Conservation (phyloP, 2,113 vertebrate species). For the Pomatorhinus ruficollis region DNA sequence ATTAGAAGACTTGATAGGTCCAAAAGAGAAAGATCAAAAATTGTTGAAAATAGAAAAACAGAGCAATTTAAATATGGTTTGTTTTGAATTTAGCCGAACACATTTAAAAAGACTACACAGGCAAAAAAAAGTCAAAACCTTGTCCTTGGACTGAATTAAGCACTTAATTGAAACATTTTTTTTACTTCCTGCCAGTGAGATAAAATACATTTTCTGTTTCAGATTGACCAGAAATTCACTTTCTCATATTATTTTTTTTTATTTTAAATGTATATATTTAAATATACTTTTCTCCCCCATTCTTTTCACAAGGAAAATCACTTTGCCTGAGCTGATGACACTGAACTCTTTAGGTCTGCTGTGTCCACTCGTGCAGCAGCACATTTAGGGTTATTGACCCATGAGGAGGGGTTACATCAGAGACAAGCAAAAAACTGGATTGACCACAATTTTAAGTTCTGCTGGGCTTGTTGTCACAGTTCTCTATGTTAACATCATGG, state of each 20-base stretch:
- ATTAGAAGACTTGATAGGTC: background rate
- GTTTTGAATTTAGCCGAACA: background rate
- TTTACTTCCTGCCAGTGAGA: background rate
- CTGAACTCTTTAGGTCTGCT: background rate
- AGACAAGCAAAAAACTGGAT: background rate
- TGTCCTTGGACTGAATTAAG: background rate
- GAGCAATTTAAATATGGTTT: background rate
- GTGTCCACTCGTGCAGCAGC: background rate
- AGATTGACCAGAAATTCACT: background rate
- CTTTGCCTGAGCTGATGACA: background rate
- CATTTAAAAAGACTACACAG: background rate
- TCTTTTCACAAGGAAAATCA: background rate
- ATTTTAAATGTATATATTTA: background rate
- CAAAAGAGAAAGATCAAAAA: background rate
- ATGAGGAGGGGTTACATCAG: rapidly evolving
- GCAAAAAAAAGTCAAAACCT: background rate
- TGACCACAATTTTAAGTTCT: background rate
- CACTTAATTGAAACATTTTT: background rate
- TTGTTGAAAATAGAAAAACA: background rate
- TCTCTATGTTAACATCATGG: background rate
- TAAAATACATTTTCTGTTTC: background rate
- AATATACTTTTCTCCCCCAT: rapidly evolving
- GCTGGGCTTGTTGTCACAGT: background rate
- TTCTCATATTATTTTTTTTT: background rate
- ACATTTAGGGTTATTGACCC: background rate